Evolutionary conservation across 2,888 invertebrate genomes (phyloP).

Genomic region (Scotopteryx bipunctaria): DNA sequence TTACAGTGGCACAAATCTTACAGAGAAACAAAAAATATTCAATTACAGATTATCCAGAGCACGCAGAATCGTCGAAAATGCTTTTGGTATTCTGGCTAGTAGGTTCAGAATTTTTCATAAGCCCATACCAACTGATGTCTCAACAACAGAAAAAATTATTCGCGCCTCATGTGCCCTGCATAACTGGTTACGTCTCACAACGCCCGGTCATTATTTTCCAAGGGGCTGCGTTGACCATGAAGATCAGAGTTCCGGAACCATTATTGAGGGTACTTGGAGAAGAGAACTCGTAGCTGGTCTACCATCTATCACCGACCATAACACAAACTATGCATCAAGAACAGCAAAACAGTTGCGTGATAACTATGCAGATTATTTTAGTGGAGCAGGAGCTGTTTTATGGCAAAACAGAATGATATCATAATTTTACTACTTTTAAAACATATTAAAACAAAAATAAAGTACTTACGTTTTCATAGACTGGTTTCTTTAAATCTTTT

Average conservation of each 20-base stretch:
- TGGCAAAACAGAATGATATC: slow-evolving; percentile 30
- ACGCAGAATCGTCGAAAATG: slow-evolving; percentile 22
- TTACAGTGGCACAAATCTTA: slow-evolving; percentile 18
- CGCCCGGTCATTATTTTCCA: background rate
- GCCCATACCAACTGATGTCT: slow-evolving; percentile 11
- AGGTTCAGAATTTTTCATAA: slow-evolving; percentile 18
- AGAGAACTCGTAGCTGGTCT: slow-evolving; percentile 17
- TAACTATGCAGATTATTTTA: slow-evolving; percentile 21
- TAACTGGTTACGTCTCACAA: slow-evolving; percentile 7
- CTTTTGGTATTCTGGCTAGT: slow-evolving; percentile 23
- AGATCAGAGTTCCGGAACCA: slow-evolving; percentile 3
- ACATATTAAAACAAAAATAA: background rate
- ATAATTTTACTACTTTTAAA: slow-evolving; percentile 5
- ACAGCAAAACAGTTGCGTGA: slow-evolving; percentile 6
- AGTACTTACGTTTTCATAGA: slow-evolving; percentile 2
- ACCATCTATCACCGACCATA: slow-evolving; percentile 18
- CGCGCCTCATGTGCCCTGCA: slow-evolving; percentile 11
- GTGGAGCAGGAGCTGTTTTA: slow-evolving; percentile 17
- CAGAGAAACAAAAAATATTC: slow-evolving; percentile 19
- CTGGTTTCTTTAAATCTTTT: background rate
- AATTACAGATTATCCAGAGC: slow-evolving; percentile 24
- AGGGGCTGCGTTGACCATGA: slow-evolving; percentile 4
- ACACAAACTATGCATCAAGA: slow-evolving; percentile 6
- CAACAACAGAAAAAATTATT: slow-evolving; percentile 4
- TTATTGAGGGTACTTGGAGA: slow-evolving; percentile 8